A percentile compares a stretch with the other conserved stretches of the same genome.
phyloP scores from a whole-genome alignment of 2,797 vertebrate genomes.

The Coranthus polyacanthus region DNA sequence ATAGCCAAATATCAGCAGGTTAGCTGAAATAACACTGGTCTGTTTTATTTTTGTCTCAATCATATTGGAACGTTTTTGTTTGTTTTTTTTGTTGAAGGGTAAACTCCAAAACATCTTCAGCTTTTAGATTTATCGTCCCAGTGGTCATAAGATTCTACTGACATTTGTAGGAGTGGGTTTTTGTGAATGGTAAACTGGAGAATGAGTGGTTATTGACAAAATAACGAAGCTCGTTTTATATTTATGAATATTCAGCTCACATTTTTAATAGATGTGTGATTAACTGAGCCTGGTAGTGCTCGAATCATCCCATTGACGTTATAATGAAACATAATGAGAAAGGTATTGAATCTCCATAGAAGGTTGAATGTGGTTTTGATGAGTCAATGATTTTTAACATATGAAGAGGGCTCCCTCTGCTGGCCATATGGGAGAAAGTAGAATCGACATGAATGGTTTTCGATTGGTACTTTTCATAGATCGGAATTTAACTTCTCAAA shows the following conservation, averaged over 20 bases:
- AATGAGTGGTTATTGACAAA: too few relatives aligned
- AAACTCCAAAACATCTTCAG: too few relatives aligned
- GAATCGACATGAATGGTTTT: not conserved
- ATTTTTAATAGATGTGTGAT: not conserved
- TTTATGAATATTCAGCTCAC: not conserved
- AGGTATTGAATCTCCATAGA: not conserved
- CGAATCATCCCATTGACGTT: conserved; percentile 24
- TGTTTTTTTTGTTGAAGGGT: not conserved
- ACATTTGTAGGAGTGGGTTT: too few relatives aligned
- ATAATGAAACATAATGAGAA: conserved; percentile 22
- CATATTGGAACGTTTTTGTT: too few relatives aligned
- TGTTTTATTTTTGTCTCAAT: conserved; percentile 8
- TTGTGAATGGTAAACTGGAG: too few relatives aligned
- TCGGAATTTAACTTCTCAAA: too few relatives aligned
- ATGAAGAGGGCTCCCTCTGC: conserved; percentile 57
- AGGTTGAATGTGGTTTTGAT: conserved; percentile 7
- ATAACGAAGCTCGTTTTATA: not conserved
- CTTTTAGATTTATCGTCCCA: too few relatives aligned
- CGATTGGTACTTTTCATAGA: too few relatives aligned
- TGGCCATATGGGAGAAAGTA: conserved; percentile 24
- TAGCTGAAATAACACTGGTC: conserved; percentile 17
- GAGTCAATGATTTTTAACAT: conserved; percentile 10
- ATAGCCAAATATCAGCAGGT: conserved; percentile 49
- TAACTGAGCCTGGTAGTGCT: conserved; percentile 7
- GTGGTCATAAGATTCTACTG: too few relatives aligned